Evolutionary conservation across 2,797 vertebrate species (phyloP).

Genomic region (Apogon hyalosoma): DNA sequence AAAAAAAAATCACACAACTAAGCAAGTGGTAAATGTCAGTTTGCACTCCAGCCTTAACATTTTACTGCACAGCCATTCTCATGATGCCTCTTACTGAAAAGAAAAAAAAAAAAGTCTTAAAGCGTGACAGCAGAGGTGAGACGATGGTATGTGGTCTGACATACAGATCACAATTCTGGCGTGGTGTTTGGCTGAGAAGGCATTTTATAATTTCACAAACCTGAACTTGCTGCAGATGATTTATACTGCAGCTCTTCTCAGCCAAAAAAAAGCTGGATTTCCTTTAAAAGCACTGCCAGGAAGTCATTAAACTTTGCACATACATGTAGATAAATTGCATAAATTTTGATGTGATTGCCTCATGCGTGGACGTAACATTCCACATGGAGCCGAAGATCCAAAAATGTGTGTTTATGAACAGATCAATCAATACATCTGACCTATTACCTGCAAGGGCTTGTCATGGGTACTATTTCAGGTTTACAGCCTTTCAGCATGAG

Average conservation of each 20-base stretch:
- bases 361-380: constrained; percentile 55
- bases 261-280: constrained; percentile 41
- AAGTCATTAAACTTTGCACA: constrained; percentile 47
- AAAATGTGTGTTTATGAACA: constrained; percentile 78
- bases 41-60: constrained; percentile 43
- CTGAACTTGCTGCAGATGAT: constrained; percentile 44
- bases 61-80: constrained; percentile 34
- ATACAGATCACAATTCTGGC: constrained; percentile 40
- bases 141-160: constrained; percentile 37
- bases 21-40: constrained; percentile 64
- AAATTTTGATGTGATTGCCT: constrained; percentile 38
- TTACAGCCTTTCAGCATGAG: constrained; percentile 76
- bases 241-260: constrained; percentile 25
- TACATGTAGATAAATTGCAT: constrained; percentile 43
- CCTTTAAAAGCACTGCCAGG: constrained; percentile 38
- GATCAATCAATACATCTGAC: constrained; percentile 80
- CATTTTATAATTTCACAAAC: constrained; percentile 55
- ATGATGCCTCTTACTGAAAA: constrained; percentile 26
- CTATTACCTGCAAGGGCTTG: constrained; percentile 79
- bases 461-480: constrained; percentile 80
- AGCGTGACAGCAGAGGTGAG: constrained; percentile 45
- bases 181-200: constrained; percentile 33
- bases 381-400: constrained; percentile 43
- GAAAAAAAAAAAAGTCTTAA: constrained; percentile 9
- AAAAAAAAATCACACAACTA: constrained; percentile 33